Percentiles rank a stretch among this genome's conserved stretches.
phyloP scores from a whole-genome alignment of 2,888 invertebrate species.

The Epistrophe grossulariae region DNA sequence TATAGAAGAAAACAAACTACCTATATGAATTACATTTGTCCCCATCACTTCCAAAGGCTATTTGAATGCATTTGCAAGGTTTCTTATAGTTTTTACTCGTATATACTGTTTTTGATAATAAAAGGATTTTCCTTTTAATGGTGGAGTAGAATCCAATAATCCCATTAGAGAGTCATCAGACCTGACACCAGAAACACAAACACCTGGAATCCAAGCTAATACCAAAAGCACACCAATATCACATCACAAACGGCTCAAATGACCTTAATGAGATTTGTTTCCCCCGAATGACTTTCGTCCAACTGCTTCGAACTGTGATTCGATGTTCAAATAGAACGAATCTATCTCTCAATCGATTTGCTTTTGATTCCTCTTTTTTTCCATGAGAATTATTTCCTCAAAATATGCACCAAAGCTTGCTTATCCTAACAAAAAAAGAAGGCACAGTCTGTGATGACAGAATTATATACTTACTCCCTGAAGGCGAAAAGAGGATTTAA shows the following conservation, averaged over 20 bases:
- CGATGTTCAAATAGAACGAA: not conserved
- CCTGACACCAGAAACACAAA: not conserved
- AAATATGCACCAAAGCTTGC: constrained; percentile 33
- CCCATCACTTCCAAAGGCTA: constrained; percentile 1
- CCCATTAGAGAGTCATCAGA: constrained; percentile 30
- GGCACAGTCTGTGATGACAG: not conserved
- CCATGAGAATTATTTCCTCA: not conserved
- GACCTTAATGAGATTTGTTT: constrained; percentile 55
- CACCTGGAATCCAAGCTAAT: constrained; percentile 9
- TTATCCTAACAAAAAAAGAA: constrained; percentile 34
- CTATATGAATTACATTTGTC: not conserved
- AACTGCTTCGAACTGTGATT: constrained; percentile 28
- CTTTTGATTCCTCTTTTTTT: constrained; percentile 4
- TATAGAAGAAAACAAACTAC: not conserved
- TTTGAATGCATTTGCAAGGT: constrained; percentile 37
- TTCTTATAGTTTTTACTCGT: constrained; percentile 36
- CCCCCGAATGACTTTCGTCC: constrained; percentile 30
- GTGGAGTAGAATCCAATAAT: constrained; percentile 36
- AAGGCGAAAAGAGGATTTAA: constrained; percentile 18
- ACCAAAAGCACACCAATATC: not conserved
- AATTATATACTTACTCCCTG: constrained; percentile 10
- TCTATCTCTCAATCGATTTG: constrained; percentile 4
- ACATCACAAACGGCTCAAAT: constrained; percentile 7
- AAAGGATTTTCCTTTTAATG: not conserved
- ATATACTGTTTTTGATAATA: not conserved